These are phyloP conservation scores for Habropoda laboriosa DNA, from an alignment of 1,140 invertebrate species.

Conservation along the genomic window DNA sequence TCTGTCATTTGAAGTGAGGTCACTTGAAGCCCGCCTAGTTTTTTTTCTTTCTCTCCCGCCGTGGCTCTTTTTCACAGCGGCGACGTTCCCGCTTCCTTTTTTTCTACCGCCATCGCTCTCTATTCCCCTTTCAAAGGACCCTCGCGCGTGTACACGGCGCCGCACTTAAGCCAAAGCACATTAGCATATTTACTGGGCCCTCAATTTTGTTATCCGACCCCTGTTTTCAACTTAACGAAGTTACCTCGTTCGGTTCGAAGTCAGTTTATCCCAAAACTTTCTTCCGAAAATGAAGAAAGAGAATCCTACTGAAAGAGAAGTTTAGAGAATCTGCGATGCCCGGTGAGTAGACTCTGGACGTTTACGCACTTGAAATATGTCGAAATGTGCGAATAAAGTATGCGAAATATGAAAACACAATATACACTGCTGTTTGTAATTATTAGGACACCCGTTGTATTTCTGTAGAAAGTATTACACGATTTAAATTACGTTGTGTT, in stretches of 20 bases:
- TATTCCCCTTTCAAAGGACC: not conserved
- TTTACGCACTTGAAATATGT: too few relatives aligned
- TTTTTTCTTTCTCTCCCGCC: not conserved
- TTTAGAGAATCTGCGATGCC: too few relatives aligned
- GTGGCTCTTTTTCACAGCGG: not conserved
- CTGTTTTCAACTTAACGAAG: conserved; percentile 19
- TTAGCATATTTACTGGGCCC: conserved; percentile 58
- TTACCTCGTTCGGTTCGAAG: conserved; percentile 27
- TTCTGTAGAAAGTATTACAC: too few relatives aligned
- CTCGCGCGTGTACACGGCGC: conserved; percentile 11
- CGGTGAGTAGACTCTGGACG: too few relatives aligned
- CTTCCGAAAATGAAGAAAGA: conserved; percentile 25
- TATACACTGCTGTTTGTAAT: too few relatives aligned
- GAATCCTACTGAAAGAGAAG: too few relatives aligned
- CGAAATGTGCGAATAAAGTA: too few relatives aligned
- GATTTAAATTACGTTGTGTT: too few relatives aligned
- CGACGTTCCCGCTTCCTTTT: not conserved
- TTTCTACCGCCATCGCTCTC: conserved; percentile 2
- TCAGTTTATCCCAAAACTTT: conserved; percentile 34
- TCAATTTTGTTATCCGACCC: conserved; percentile 44
- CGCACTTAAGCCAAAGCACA: conserved; percentile 50
- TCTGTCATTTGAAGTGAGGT: conserved; percentile 1
- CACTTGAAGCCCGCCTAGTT: not conserved
- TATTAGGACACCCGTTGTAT: too few relatives aligned
- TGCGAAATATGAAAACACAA: too few relatives aligned